phyloP scores from a whole-genome alignment of 2,888 invertebrate species.

The Erynnis tages region DNA sequence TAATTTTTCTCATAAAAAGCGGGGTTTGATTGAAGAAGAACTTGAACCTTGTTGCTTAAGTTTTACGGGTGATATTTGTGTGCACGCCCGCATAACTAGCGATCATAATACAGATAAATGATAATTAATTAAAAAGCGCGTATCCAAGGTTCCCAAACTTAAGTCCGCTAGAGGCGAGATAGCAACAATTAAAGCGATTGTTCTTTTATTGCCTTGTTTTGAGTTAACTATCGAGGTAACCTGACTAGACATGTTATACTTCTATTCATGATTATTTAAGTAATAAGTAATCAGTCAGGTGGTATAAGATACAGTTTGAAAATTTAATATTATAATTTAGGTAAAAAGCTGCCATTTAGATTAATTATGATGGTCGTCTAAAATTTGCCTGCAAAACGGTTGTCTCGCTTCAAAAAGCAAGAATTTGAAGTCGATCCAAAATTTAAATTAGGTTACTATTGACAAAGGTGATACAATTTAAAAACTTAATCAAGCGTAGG shows the following conservation, averaged over 20 bases:
- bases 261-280: no score
- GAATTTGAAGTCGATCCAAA: not conserved
- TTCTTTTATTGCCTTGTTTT: constrained; percentile 20
- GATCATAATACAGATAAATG: constrained; percentile 51
- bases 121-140: constrained; percentile 76
- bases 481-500: no score
- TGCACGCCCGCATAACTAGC: constrained; percentile 28
- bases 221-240: not conserved
- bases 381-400: not conserved
- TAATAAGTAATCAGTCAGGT: no score
- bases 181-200: constrained; percentile 30
- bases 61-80: constrained; percentile 41
- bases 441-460: no score
- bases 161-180: constrained; percentile 44
- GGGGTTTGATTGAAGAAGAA: constrained; percentile 36
- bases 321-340: no score
- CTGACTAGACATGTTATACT: no score
- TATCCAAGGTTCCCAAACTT: constrained; percentile 67
- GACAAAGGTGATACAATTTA: no score
- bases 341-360: no score
- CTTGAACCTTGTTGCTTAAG: constrained; percentile 39
- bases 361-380: no score
- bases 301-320: no score
- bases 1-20: constrained; percentile 66
- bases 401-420: not conserved